Evolutionary conservation across 2,888 invertebrate genomes (phyloP).

Genomic region (Cistogaster globosa): DNA sequence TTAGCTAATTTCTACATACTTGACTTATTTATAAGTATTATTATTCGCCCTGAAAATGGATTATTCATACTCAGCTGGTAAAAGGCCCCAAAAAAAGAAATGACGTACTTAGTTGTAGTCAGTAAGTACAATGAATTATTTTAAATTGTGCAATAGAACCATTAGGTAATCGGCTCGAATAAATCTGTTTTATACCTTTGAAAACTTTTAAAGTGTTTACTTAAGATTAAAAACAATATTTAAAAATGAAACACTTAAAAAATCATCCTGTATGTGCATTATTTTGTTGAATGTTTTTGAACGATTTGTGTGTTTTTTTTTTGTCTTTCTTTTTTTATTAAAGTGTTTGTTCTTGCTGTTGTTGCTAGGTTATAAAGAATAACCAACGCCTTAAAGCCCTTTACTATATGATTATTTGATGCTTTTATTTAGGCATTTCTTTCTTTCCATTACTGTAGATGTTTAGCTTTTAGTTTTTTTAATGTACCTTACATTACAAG

Average conservation of each 20-base stretch:
- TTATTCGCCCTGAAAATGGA: no score
- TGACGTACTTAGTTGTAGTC: no score
- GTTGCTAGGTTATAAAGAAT: conserved; percentile 76
- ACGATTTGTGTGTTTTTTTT: not conserved
- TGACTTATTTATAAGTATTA: no score
- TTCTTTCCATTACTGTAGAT: conserved; percentile 19
- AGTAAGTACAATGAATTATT: no score
- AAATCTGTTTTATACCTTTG: no score
- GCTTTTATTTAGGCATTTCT: not conserved
- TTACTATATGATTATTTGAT: conserved; percentile 64
- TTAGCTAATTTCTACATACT: no score
- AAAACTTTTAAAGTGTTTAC: no score
- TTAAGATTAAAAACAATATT: no score
- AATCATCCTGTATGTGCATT: not conserved
- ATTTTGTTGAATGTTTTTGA: conserved; percentile 53
- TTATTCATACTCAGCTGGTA: no score
- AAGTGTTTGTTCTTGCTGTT: conserved; percentile 36
- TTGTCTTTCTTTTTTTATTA: conserved; percentile 33
- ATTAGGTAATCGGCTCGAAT: no score
- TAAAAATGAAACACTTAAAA: not conserved
- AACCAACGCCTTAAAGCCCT: conserved; percentile 74
- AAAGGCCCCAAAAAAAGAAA: no score
- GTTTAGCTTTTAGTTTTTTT: conserved; percentile 35
- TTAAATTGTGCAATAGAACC: no score
- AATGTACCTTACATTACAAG: conserved; percentile 63